These are phyloP conservation scores for Nothocercus julius DNA, from an alignment of 2,113 vertebrate genomes.

Conservation along the genomic window DNA sequence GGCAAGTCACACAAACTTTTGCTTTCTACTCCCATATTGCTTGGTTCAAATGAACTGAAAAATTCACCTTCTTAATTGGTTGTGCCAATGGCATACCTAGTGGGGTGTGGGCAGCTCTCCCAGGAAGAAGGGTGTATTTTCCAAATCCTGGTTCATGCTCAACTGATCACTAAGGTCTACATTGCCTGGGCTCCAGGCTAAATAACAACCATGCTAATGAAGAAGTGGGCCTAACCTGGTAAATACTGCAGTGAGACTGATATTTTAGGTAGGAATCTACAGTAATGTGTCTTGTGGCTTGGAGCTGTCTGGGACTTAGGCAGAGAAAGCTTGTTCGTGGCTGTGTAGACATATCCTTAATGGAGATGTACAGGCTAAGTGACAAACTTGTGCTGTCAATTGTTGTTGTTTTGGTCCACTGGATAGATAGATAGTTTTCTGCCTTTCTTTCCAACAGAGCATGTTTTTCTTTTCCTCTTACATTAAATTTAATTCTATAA, in stretches of 20 bases:
- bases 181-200: not conserved
- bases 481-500: not conserved
- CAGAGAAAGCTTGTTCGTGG: not conserved
- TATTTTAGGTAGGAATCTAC: not conserved
- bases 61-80: not conserved
- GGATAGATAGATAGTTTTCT: not conserved
- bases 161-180: accelerated
- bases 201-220: not conserved
- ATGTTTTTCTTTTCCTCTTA: not conserved
- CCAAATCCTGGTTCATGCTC: not conserved
- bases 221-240: not conserved
- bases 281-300: accelerated
- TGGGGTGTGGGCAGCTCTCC: not conserved
- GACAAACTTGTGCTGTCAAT: not conserved
- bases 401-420: not conserved
- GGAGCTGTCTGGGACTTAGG: not conserved
- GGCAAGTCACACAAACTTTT: not conserved
- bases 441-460: not conserved
- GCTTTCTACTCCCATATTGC: not conserved
- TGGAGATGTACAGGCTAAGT: not conserved
- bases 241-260: not conserved
- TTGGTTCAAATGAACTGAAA: not conserved
- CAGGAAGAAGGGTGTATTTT: not conserved
- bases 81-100: not conserved
- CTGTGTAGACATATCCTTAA: not conserved